Percentiles rank a stretch among this genome's conserved stretches.
phyloP scores from a whole-genome alignment of 2,113 vertebrate species.

The Guaruba guarouba region DNA sequence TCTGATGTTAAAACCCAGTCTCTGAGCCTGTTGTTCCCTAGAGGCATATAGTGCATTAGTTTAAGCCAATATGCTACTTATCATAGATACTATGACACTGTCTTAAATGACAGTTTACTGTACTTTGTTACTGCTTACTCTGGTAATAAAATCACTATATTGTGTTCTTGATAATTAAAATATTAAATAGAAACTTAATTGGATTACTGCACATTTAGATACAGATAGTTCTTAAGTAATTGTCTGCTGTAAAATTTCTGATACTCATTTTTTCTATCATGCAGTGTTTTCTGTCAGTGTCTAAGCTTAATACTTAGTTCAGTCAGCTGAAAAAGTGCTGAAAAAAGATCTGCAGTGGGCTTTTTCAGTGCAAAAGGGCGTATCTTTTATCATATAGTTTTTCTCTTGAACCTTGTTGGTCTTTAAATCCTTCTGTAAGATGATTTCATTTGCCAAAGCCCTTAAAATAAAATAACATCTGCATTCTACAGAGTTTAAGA shows the following conservation, averaged over 20 bases:
- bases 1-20: conserved; percentile 81
- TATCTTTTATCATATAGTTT: neutral
- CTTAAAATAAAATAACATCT: neutral
- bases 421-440: neutral
- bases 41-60: conserved; percentile 86
- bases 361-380: neutral
- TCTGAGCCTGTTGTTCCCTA: conserved; percentile 77
- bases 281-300: conserved; percentile 46
- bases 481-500: neutral
- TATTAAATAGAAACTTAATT: conserved; percentile 95
- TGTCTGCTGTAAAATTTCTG: conserved; percentile 78
- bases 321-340: conserved; percentile 7
- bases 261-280: conserved; percentile 50
- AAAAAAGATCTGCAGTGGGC: neutral
- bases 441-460: neutral
- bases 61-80: conserved; percentile 80
- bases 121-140: conserved; percentile 79
- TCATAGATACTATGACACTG: conserved; percentile 78
- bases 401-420: neutral
- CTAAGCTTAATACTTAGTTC: conserved; percentile 46
- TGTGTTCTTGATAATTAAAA: conserved; percentile 88
- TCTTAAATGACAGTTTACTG: conserved; percentile 81
- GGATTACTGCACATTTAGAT: conserved; percentile 90
- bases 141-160: conserved; percentile 93
- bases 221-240: conserved; percentile 83